Percentiles rank a stretch among this genome's conserved stretches.
phyloP scores from a whole-genome alignment of 2,797 vertebrate species.

The Coilia nasus region DNA sequence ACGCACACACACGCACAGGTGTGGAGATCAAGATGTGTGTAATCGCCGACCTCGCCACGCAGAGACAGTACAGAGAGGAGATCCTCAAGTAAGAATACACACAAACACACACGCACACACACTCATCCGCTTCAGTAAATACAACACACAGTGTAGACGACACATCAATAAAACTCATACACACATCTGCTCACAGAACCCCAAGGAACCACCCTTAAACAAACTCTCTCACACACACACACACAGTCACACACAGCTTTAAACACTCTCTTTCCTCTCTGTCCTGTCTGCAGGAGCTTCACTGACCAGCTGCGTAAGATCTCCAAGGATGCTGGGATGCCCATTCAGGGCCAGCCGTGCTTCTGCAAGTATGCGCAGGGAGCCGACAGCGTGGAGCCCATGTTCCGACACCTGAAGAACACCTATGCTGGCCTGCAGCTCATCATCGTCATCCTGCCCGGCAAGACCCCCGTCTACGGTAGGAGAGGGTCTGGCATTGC shows the following conservation, averaged over 20 bases:
- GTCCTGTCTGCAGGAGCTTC: slow-evolving; percentile 65
- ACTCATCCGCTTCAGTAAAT: background rate
- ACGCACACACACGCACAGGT: slow-evolving; percentile 79
- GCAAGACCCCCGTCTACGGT: slow-evolving; percentile 96
- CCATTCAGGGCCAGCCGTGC: slow-evolving; percentile 95
- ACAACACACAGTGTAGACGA: background rate
- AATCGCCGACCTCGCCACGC: slow-evolving; percentile 96
- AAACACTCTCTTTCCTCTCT: background rate
- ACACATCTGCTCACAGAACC: no score
- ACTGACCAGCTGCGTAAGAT: slow-evolving; percentile 95
- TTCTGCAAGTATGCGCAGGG: slow-evolving; percentile 98
- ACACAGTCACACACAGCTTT: background rate
- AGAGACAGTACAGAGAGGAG: slow-evolving; percentile 96
- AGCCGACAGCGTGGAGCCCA: slow-evolving; percentile 97
- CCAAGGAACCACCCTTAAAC: no score
- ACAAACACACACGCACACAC: slow-evolving; percentile 1
- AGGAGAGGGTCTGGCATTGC: no score
- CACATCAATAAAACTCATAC: no score
- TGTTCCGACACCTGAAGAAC: slow-evolving; percentile 97
- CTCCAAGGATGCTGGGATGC: slow-evolving; percentile 97
- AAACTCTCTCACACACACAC: no score
- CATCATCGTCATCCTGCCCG: slow-evolving; percentile 94
- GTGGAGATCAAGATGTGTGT: slow-evolving; percentile 99
- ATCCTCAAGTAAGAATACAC: slow-evolving; percentile 88
- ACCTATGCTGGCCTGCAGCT: slow-evolving; percentile 95